Evolutionary conservation across 2,888 invertebrate species (phyloP).

Genomic region (Seladonia tumulorum): DNA sequence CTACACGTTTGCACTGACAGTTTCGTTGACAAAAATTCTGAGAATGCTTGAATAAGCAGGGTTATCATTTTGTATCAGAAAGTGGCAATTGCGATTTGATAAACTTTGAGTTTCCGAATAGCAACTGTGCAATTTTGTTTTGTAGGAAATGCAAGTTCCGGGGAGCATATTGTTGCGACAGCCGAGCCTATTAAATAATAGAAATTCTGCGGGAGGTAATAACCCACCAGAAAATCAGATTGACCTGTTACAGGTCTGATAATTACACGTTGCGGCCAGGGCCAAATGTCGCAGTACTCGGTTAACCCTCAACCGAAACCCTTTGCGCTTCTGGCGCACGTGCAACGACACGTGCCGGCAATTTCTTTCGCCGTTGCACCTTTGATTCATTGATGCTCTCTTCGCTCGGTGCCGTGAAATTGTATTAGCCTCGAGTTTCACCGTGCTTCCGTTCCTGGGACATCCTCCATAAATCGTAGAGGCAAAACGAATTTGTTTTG

Average conservation of each 20-base stretch:
- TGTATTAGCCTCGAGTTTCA: conserved; percentile 2
- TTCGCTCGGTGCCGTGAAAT: conserved; percentile 24
- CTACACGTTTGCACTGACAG: background rate
- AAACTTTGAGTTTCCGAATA: background rate
- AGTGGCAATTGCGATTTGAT: background rate
- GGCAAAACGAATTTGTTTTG: background rate
- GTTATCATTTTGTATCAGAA: background rate
- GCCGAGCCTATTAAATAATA: conserved; percentile 47
- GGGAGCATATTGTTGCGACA: conserved; percentile 52
- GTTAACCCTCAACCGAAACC: conserved; percentile 75
- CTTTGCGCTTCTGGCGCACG: conserved; percentile 72
- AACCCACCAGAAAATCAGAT: conserved; percentile 61
- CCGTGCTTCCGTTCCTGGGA: background rate
- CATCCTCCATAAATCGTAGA: background rate
- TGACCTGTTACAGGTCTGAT: conserved; percentile 66
- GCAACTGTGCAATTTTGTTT: background rate
- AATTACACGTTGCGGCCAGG: conserved; percentile 77
- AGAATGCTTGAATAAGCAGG: background rate
- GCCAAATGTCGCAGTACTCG: conserved; percentile 80
- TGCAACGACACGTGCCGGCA: conserved; percentile 76
- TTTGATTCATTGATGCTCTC: conserved; percentile 57
- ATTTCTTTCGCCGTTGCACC: conserved; percentile 67
- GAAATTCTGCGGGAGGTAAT: conserved; percentile 50
- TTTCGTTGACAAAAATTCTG: background rate
- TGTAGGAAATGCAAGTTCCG: background rate